Evolutionary conservation across 2,888 invertebrate species (phyloP).

Genomic region (Perizoma affinitatum): DNA sequence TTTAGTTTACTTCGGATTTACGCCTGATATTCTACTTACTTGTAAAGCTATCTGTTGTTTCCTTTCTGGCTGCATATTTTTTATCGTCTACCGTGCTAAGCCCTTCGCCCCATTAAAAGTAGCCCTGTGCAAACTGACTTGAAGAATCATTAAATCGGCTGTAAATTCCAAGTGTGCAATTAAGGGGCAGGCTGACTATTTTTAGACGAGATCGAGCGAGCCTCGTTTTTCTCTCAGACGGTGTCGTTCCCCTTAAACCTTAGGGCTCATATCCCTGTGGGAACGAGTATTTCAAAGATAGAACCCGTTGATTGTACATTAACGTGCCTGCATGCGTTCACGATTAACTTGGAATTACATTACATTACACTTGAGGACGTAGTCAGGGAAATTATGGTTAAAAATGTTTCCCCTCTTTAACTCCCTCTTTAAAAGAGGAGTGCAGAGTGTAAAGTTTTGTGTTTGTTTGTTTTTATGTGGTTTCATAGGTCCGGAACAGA

Average conservation of each 20-base stretch:
- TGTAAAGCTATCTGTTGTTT: no score
- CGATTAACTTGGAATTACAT: conserved; percentile 48
- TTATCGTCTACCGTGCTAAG: no score
- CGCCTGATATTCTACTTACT: no score
- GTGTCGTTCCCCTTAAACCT: conserved; percentile 56
- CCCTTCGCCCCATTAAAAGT: conserved; percentile 2
- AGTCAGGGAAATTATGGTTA: conserved; percentile 17
- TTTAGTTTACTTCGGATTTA: no score
- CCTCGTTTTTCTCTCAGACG: conserved; percentile 55
- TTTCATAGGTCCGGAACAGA: no score
- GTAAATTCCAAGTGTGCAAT: conserved; percentile 77
- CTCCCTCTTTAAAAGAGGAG: background rate
- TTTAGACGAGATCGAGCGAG: conserved; percentile 61
- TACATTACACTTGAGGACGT: conserved; percentile 20
- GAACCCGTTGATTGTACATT: conserved; percentile 49
- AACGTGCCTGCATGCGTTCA: conserved; percentile 45
- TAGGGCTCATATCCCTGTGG: conserved; percentile 43
- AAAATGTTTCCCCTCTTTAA: background rate
- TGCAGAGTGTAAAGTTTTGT: no score
- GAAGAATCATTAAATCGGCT: conserved; percentile 69
- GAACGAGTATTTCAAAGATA: conserved; percentile 40
- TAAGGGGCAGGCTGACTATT: conserved; percentile 72
- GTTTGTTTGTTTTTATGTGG: no score
- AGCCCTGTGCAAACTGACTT: conserved; percentile 11
- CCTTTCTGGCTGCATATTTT: no score